These are phyloP conservation scores for Pipra filicauda DNA, from an alignment of 2,113 vertebrate genomes.

Conservation along the genomic window DNA sequence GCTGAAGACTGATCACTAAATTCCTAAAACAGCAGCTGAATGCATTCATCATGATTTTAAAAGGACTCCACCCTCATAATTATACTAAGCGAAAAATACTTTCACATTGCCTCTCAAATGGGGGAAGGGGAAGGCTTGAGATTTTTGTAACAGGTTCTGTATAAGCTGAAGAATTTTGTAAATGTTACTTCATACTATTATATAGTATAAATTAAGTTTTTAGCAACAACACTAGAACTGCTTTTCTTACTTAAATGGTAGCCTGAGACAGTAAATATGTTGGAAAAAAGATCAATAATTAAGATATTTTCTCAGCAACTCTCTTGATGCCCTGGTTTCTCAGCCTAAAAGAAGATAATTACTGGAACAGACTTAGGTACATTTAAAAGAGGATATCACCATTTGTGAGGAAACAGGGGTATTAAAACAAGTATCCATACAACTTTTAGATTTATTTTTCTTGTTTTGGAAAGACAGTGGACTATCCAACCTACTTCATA, in stretches of 20 bases:
- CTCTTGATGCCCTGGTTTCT: not conserved
- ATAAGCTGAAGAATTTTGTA: not conserved
- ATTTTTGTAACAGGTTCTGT: not conserved
- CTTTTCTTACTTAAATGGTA: not conserved
- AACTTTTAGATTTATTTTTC: not conserved
- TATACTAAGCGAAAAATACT: slow-evolving; percentile 37
- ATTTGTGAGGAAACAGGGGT: not conserved
- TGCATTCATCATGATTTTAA: not conserved
- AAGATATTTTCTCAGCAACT: not conserved
- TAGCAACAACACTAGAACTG: not conserved
- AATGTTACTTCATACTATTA: not conserved
- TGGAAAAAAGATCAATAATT: not conserved
- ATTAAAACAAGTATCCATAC: not conserved
- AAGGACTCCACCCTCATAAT: slow-evolving; percentile 4
- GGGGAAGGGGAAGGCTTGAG: not conserved
- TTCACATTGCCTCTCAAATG: not conserved
- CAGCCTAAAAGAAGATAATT: not conserved
- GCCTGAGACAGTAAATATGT: not conserved
- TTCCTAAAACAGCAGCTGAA: slow-evolving; percentile 27
- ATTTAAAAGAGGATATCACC: not conserved
- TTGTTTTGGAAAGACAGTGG: not conserved
- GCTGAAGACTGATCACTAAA: not conserved
- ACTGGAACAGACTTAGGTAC: not conserved
- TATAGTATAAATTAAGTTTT: not conserved
- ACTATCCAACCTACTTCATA: not conserved